Conservation (phyloP, 2,888 invertebrate genomes). For the Lingula anatina region DNA sequence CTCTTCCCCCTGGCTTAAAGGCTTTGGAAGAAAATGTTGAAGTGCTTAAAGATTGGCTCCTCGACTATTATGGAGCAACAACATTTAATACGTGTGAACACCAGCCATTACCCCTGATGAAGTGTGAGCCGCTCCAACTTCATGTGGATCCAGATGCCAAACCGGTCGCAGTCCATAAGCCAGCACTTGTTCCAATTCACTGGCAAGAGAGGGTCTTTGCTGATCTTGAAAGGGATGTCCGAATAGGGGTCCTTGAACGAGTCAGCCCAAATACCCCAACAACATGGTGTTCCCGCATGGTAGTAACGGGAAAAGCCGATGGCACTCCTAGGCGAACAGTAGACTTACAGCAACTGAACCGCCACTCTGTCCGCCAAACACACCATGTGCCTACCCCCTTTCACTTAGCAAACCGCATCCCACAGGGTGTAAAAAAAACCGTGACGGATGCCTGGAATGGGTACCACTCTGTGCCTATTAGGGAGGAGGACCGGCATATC, state of each 20-base stretch:
- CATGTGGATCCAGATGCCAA: conserved; percentile 12
- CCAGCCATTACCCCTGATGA: conserved; percentile 12
- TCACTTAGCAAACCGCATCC: conserved; percentile 12
- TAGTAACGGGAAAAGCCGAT: too few relatives aligned
- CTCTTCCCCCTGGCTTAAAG: conserved; percentile 7
- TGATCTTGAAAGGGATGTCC: conserved; percentile 11
- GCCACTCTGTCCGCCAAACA: too few relatives aligned
- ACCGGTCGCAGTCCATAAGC: not conserved
- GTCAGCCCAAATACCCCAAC: conserved; percentile 7
- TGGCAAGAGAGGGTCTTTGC: conserved; percentile 10
- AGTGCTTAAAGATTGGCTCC: conserved; percentile 7
- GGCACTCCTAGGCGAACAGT: too few relatives aligned
- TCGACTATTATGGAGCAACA: conserved; percentile 10
- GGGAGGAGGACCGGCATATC: conserved; percentile 11
- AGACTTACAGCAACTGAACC: too few relatives aligned
- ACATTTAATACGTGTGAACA: conserved; percentile 11
- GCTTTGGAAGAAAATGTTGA: conserved; percentile 10
- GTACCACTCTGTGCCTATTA: conserved; percentile 12
- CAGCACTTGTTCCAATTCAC: conserved; percentile 8
- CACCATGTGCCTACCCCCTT: too few relatives aligned
- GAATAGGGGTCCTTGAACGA: conserved; percentile 10
- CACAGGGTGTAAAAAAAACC: conserved; percentile 13
- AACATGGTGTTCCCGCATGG: too few relatives aligned
- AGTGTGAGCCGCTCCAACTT: conserved; percentile 14
- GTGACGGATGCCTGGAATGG: conserved; percentile 14